Percentiles rank a stretch among this genome's conserved stretches.
phyloP scores from a whole-genome alignment of 1,140 invertebrate genomes.

The Ceratina calcarata region DNA sequence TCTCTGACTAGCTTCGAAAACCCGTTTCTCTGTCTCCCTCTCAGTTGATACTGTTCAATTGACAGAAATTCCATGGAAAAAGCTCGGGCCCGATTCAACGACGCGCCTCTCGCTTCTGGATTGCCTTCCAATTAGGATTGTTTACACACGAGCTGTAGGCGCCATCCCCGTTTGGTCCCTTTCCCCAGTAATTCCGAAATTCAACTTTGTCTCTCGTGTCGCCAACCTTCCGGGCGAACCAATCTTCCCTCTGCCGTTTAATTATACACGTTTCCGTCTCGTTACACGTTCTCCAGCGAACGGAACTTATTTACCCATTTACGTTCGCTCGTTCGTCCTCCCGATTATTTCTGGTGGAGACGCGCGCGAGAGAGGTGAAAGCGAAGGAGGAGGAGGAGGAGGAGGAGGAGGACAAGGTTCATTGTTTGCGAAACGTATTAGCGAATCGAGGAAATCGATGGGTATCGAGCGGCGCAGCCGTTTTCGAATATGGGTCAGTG shows the following conservation, averaged over 20 bases:
- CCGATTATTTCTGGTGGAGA: too few species aligned
- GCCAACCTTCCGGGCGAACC: slow-evolving; percentile 20
- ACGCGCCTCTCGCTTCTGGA: slow-evolving; percentile 18
- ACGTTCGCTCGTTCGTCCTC: background rate
- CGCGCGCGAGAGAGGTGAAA: background rate
- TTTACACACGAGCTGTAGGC: slow-evolving; percentile 55
- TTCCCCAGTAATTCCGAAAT: slow-evolving; percentile 63
- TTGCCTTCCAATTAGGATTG: slow-evolving; percentile 66
- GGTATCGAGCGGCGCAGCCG: slow-evolving; percentile 40
- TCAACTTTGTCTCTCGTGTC: slow-evolving; percentile 58
- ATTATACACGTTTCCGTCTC: background rate
- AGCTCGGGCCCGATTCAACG: background rate
- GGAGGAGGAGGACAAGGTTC: background rate
- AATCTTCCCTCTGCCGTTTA: slow-evolving; percentile 9
- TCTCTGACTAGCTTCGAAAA: too few species aligned
- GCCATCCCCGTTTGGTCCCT: background rate
- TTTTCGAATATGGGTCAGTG: slow-evolving; percentile 45
- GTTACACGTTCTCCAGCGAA: background rate
- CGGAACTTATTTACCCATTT: background rate
- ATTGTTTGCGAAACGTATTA: too few species aligned
- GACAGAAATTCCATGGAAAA: background rate
- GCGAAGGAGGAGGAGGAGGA: background rate
- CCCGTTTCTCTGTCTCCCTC: too few species aligned
- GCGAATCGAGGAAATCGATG: slow-evolving; percentile 21
- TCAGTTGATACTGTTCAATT: background rate